Evolutionary conservation across 1,140 invertebrate species (phyloP).

Genomic region (Venturia canescens): DNA sequence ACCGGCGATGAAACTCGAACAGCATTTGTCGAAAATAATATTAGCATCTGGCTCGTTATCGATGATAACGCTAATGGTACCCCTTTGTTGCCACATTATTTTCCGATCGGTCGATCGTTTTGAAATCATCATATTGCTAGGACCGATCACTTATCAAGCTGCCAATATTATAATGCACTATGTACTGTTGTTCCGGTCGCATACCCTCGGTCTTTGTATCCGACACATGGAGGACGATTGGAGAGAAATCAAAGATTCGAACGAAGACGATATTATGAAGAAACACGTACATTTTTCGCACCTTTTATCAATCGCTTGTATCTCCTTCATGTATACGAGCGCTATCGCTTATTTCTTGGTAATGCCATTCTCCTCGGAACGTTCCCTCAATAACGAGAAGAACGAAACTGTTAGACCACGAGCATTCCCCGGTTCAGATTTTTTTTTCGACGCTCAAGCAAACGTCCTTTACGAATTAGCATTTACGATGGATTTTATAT

Average conservation of each 20-base stretch:
- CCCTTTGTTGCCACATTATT: not conserved
- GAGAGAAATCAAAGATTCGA: conserved; percentile 11
- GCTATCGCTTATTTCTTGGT: conserved; percentile 42
- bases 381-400: conserved; percentile 20
- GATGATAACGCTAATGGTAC: not conserved
- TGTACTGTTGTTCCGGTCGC: conserved; percentile 1
- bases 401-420: conserved; percentile 52
- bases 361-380: conserved; percentile 1
- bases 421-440: conserved; percentile 57
- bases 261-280: conserved; percentile 43
- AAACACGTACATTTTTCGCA: conserved; percentile 42
- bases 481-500: conserved; percentile 48
- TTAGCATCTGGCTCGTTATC: not conserved
- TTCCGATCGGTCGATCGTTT: not conserved
- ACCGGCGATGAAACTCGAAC: conserved; percentile 2
- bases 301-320: conserved; percentile 47
- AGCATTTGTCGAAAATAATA: not conserved
- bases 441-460: conserved; percentile 50
- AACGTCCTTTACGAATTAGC: conserved; percentile 57
- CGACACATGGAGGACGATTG: conserved; percentile 57
- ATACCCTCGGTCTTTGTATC: conserved; percentile 51
- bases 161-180: conserved; percentile 33
- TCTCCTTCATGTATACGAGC: conserved; percentile 53
- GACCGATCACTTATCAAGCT: conserved; percentile 28
- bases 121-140: conserved; percentile 19